These are phyloP conservation scores for Spisula solida DNA, from an alignment of 2,888 invertebrate species.

Conservation along the genomic window DNA sequence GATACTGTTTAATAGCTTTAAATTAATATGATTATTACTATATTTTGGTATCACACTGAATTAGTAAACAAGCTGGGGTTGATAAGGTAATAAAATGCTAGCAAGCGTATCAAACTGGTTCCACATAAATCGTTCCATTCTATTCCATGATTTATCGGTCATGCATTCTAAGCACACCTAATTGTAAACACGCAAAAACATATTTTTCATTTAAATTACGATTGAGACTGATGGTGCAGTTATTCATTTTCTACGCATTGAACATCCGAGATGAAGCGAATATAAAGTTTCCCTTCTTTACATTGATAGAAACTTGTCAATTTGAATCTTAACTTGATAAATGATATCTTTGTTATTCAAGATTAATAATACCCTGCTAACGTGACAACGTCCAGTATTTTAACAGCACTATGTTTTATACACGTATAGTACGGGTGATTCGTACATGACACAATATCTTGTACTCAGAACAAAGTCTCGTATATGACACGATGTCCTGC, in stretches of 20 bases:
- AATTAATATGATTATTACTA: too few species aligned
- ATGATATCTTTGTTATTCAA: neutral
- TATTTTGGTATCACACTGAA: too few species aligned
- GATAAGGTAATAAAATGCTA: too few species aligned
- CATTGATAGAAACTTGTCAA: neutral
- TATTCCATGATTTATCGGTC: neutral
- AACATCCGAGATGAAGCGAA: neutral
- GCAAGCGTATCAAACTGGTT: neutral
- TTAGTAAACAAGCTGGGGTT: too few species aligned
- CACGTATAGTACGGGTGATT: too few species aligned
- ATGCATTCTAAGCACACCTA: neutral
- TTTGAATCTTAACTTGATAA: neutral
- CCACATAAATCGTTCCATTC: neutral
- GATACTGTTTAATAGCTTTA: too few species aligned
- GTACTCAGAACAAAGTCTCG: too few species aligned
- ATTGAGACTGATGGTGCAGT: neutral
- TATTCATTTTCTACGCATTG: neutral
- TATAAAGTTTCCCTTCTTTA: neutral
- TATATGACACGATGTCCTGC: too few species aligned
- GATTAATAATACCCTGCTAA: neutral
- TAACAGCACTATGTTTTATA: too few species aligned
- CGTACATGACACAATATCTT: too few species aligned
- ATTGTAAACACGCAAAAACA: neutral
- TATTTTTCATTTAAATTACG: neutral
- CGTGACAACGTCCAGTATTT: neutral